These are phyloP conservation scores for Atractosteus spatula DNA, from an alignment of 2,113 vertebrate genomes.

Conservation along the genomic window DNA sequence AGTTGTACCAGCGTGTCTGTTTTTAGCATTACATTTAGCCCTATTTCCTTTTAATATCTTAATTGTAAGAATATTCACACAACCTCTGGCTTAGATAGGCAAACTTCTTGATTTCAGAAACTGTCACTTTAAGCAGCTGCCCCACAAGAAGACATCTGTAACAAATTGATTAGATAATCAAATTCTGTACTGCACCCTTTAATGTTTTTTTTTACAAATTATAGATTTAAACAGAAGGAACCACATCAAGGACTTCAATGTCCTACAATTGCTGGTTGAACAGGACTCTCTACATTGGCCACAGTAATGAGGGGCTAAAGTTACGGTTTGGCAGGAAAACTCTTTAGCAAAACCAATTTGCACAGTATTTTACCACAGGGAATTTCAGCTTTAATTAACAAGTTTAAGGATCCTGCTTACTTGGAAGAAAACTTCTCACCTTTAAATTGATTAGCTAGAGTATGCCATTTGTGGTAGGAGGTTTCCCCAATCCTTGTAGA, in stretches of 20 bases:
- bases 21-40: not conserved
- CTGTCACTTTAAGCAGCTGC: not conserved
- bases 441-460: too few relatives aligned
- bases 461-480: too few relatives aligned
- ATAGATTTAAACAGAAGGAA: slow-evolving; percentile 13
- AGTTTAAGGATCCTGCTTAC: not conserved
- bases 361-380: too few relatives aligned
- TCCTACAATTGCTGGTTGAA: not conserved
- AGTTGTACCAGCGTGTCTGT: not conserved
- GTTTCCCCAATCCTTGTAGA: too few relatives aligned
- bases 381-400: not conserved
- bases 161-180: slow-evolving; percentile 16
- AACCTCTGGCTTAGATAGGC: not conserved
- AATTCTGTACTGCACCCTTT: not conserved
- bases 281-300: not conserved
- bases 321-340: not conserved
- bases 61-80: slow-evolving; percentile 11
- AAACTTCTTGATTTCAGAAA: slow-evolving; percentile 15
- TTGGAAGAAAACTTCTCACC: not conserved
- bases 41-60: not conserved
- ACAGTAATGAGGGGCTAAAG: not conserved
- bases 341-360: not conserved
- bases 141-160: not conserved
- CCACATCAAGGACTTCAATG: not conserved
- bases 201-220: slow-evolving; percentile 17